These are phyloP conservation scores for Nematostella vectensis DNA, from an alignment of 92 coral and sea anemone genomes.

Conservation along the genomic window DNA sequence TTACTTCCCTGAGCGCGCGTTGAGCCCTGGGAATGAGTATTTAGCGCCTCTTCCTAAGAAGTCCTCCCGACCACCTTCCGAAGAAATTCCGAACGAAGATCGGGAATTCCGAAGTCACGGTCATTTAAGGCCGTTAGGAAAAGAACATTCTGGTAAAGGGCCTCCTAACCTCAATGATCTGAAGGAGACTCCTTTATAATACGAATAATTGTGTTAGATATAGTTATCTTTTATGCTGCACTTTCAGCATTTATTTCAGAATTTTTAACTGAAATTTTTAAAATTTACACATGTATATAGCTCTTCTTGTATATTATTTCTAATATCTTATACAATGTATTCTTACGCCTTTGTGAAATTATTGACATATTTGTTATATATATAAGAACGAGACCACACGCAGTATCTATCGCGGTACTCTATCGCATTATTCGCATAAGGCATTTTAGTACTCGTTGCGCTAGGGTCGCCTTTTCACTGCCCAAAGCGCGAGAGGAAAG, in stretches of 20 bases:
- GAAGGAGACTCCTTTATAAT: constrained; percentile 74
- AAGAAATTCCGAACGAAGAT: constrained; percentile 46
- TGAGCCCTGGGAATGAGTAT: constrained; percentile 60
- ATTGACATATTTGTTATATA: too few relatives aligned
- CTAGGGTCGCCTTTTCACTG: too few relatives aligned
- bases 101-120: constrained; percentile 40
- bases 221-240: too few relatives aligned
- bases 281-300: neutral
- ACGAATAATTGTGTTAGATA: too few relatives aligned
- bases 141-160: constrained; percentile 33
- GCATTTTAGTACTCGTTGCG: too few relatives aligned
- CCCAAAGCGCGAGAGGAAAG: too few relatives aligned
- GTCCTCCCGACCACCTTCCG: constrained; percentile 76
- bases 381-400: too few relatives aligned
- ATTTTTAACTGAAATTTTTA: neutral
- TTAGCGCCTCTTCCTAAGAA: constrained; percentile 69
- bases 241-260: neutral
- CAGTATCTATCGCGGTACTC: too few relatives aligned
- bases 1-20: constrained; percentile 52
- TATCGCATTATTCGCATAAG: too few relatives aligned
- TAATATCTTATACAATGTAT: neutral
- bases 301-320: neutral
- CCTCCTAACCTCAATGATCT: constrained; percentile 62
- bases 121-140: constrained; percentile 54
- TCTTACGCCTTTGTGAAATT: too few relatives aligned